Evolutionary conservation across 2,797 vertebrate species (phyloP).

Genomic region (Prunella strophiata): DNA sequence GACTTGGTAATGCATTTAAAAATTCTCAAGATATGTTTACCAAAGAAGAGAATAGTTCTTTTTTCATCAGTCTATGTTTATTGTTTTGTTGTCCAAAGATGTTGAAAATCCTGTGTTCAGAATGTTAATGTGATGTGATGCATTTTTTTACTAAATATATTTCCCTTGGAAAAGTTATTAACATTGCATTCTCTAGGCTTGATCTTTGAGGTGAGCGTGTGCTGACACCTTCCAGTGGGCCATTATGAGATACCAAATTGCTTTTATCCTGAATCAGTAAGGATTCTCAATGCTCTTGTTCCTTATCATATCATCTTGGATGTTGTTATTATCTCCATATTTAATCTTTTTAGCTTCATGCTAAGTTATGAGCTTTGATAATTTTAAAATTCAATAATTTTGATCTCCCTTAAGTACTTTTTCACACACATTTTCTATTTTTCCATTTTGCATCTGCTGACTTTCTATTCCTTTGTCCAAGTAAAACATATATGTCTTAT

Average conservation of each 20-base stretch:
- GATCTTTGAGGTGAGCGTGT: background rate
- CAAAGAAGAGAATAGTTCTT: background rate
- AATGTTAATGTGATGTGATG: background rate
- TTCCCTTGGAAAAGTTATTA: background rate
- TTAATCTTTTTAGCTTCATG: background rate
- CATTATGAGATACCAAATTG: background rate
- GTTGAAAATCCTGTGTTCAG: background rate
- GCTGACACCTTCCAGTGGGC: background rate
- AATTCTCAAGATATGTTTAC: background rate
- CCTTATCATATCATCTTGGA: background rate
- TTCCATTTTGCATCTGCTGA: background rate
- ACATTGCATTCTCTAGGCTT: background rate
- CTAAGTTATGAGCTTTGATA: background rate
- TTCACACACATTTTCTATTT: background rate
- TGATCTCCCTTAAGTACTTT: background rate
- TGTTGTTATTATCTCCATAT: background rate
- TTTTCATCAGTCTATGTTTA: background rate
- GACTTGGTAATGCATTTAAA: background rate
- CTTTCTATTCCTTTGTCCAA: background rate
- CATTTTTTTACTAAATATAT: background rate
- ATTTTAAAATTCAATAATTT: background rate
- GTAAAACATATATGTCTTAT: background rate
- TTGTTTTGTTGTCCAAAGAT: background rate
- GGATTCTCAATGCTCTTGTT: background rate
- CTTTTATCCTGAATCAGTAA: background rate